Conservation (phyloP, 2,797 vertebrate species). For the Sorex maritimensis region DNA sequence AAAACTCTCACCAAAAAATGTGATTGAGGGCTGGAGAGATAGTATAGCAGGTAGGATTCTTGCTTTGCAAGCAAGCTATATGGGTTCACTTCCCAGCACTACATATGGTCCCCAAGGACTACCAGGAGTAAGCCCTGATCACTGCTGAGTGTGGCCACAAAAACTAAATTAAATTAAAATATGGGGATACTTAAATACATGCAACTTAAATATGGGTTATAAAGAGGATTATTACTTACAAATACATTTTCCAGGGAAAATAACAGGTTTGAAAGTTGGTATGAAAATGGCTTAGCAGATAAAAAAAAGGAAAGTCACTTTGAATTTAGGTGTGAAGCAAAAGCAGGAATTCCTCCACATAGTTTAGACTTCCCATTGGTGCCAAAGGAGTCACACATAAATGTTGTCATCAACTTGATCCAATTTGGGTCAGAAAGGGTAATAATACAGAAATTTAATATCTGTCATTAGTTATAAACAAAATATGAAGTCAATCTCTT, state of each 20-base stretch:
- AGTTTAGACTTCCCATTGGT: constrained; percentile 21
- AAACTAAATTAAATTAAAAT: no score
- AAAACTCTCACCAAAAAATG: no score
- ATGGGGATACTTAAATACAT: no score
- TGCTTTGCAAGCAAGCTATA: no score
- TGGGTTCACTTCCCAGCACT: no score
- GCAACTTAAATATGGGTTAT: no score
- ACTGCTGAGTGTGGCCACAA: no score
- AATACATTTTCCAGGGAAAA: background rate
- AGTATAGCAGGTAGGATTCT: no score
- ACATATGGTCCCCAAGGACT: no score
- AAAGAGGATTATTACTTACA: constrained; percentile 24
- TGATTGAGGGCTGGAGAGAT: no score
- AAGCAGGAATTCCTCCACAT: background rate
- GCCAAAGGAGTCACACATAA: background rate
- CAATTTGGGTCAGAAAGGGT: constrained; percentile 17
- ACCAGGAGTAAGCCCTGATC: no score
- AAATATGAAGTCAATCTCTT: constrained; percentile 62
- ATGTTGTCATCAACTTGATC: constrained; percentile 53
- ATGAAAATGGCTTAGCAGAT: constrained; percentile 57
- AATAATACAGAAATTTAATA: constrained; percentile 37
- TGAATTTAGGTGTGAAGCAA: no score
- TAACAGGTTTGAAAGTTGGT: background rate
- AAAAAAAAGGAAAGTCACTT: background rate
- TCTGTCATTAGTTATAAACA: constrained; percentile 52